Conservation (phyloP, 2,888 invertebrate species). For the Palloptera scutellata region DNA sequence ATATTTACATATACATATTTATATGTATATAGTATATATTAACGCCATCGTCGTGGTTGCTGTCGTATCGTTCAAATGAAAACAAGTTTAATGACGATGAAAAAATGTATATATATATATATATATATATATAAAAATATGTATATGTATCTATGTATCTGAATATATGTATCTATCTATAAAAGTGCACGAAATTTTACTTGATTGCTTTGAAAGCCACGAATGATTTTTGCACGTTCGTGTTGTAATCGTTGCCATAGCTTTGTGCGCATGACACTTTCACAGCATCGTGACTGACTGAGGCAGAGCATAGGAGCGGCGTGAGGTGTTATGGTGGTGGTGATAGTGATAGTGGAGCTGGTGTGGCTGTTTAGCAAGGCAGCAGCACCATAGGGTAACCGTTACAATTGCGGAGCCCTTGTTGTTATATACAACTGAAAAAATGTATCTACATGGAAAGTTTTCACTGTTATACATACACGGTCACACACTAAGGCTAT, state of each 20-base stretch:
- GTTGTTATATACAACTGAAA: slow-evolving; percentile 35
- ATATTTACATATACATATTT: too few relatives aligned
- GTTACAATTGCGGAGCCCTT: slow-evolving; percentile 48
- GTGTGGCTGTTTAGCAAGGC: neutral
- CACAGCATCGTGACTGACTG: slow-evolving; percentile 35
- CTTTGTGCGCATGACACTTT: slow-evolving; percentile 43
- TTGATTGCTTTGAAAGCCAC: slow-evolving; percentile 66
- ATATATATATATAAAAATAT: slow-evolving; percentile 17
- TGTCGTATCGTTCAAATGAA: slow-evolving; percentile 32
- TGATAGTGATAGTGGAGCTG: neutral
- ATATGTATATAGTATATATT: too few relatives aligned
- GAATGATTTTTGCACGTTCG: slow-evolving; percentile 40
- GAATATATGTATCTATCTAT: slow-evolving; percentile 1
- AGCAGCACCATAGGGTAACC: slow-evolving; percentile 29
- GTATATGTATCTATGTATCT: slow-evolving; percentile 15
- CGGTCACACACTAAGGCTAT: slow-evolving; percentile 24
- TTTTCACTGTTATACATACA: neutral
- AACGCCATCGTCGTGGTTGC: slow-evolving; percentile 22
- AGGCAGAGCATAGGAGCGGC: neutral
- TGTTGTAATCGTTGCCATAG: slow-evolving; percentile 21
- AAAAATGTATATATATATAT: neutral
- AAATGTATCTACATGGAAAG: too few relatives aligned
- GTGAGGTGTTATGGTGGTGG: too few relatives aligned
- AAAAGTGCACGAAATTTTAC: slow-evolving; percentile 76
- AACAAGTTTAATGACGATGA: slow-evolving; percentile 37